Evolutionary conservation across 2,113 vertebrate genomes (phyloP).

Genomic region (Antigone vipio): DNA sequence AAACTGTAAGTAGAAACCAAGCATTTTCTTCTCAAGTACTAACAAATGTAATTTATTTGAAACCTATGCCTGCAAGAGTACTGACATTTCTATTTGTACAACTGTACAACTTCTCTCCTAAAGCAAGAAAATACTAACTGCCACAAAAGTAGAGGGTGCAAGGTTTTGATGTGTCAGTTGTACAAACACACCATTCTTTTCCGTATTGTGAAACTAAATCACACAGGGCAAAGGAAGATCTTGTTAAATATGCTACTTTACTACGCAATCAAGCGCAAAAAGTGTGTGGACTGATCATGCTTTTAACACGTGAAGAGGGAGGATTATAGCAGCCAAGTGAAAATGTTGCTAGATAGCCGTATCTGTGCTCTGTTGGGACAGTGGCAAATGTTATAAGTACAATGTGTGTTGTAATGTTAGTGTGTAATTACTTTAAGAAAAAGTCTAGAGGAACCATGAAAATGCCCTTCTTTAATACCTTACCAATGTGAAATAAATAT

Average conservation of each 20-base stretch:
- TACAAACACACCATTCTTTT: neutral
- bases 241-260: neutral
- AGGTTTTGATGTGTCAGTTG: neutral
- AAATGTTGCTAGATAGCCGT: neutral
- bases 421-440: neutral
- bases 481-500: neutral
- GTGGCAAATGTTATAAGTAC: neutral
- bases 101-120: neutral
- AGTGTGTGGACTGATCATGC: neutral
- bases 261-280: neutral
- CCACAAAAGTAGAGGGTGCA: neutral
- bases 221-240: neutral
- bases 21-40: neutral
- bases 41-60: neutral
- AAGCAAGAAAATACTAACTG: neutral
- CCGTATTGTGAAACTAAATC: neutral
- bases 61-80: neutral
- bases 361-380: neutral
- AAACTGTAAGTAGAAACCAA: neutral
- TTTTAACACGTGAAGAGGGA: neutral
- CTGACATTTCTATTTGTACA: neutral
- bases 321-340: neutral
- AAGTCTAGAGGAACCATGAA: neutral
- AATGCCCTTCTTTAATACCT: neutral
- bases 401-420: neutral